Conservation (phyloP, 2,113 vertebrate genomes). For the Podilymbus podiceps region DNA sequence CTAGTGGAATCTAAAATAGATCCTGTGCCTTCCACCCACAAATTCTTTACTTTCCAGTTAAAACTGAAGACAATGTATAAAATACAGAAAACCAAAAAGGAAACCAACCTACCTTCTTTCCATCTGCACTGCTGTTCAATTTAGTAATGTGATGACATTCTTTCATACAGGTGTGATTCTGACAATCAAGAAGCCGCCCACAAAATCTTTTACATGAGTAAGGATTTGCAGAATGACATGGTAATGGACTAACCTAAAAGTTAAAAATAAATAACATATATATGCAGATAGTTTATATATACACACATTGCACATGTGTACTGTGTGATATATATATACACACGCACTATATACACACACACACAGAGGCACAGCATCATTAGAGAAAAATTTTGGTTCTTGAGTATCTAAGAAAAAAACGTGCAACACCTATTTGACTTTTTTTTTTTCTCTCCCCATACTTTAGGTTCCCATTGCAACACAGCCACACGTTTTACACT, state of each 20-base stretch:
- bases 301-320: background rate
- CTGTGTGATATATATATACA: background rate
- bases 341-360: background rate
- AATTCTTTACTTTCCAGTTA: background rate
- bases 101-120: constrained; percentile 67
- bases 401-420: background rate
- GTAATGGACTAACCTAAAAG: constrained; percentile 78
- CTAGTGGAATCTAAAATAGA: background rate
- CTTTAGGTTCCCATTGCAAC: background rate
- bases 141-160: constrained; percentile 80
- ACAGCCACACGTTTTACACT: background rate
- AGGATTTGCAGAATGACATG: constrained; percentile 77
- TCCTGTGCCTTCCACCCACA: background rate
- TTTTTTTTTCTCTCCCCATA: background rate
- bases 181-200: constrained; percentile 77
- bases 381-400: background rate
- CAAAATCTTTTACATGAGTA: constrained; percentile 84
- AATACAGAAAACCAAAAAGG: background rate
- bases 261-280: background rate
- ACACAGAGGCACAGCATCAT: background rate
- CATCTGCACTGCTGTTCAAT: background rate
- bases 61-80: background rate
- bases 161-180: constrained; percentile 82
- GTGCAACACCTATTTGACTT: background rate
- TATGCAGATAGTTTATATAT: background rate